Base-by-base conservation (phyloP, 1,140 invertebrate species). In the Papilio polyxenes region DNA sequence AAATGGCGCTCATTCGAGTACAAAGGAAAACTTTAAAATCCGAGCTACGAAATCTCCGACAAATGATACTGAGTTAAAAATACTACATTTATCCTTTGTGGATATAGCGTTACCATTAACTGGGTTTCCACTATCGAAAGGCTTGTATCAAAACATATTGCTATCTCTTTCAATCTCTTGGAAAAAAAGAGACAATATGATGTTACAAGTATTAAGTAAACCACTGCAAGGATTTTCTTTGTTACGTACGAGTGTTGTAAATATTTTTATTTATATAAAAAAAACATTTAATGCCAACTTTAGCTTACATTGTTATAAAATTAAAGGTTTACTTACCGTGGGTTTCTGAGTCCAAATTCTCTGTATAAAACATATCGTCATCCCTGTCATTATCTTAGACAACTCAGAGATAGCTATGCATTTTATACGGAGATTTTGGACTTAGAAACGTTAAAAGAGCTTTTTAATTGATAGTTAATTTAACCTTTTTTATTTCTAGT, bases 21-120 rank as follows among this genome's bases (percentile, higher is more conserved):
- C 65, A 72, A 72, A 72, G 65, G 65, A 72, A 72, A 72, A 72
- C 65, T 72, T 72, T 72, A 40, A 37, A 72, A 37, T 72, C 31
- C 65, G 9, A 72, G 65, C 13, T 37, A 72, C 65, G 13, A 37
- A 72, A 72, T 72, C 65, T 7, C 62, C 13, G 65, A 72, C 31
- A 20, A 72, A 72, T 72, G 23, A 72, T 37, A 72, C 37, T 13
- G 2, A 72, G 13, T 72, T 40, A 31, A 31, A 40, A 72, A 23
- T 69, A 31, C 11, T 37, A 69, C 31, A 37, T 72, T 72, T 72
- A 72, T 72, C 65, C 31, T 72, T 10, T 72, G 15, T 4, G 65
- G 13, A 40, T 65, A 65, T 72, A 37, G 13, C 31, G 31, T 15
- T 72, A 31, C 15, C 13, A 37, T 72, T 37, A 65, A 65, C 37